Base-by-base conservation (phyloP, 2,113 vertebrate genomes). In the Gavia stellata region DNA sequence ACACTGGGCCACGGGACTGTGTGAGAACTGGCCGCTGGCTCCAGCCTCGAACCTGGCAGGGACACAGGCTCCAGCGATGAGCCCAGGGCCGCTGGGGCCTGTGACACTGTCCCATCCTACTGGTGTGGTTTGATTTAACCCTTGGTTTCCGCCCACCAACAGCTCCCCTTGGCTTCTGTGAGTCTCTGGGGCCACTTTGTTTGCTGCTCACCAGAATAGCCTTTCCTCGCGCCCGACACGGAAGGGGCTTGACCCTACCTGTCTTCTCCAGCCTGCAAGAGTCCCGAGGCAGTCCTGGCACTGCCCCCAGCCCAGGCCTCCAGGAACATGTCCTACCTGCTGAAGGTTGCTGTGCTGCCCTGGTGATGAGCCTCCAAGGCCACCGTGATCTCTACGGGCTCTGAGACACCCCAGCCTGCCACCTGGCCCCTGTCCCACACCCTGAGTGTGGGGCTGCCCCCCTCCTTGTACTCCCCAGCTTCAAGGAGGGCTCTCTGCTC, bases 51-150 rank as follows among this genome's bases (percentile, higher is more conserved):
- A 49, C 73, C 55, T 50, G 65, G 75, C 94, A 92, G 94, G 81
- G 80, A 62, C 42, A 24, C 18, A 8, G 65, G 88, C 86, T 66
- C 66, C 1, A 0, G 52, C 6, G 3, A 12, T 38, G 34, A 81
- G 58, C 71, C 77, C 81, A 61, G 56, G 75, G 55, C 52, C 4
- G 6, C 94, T 95, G 96, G 92, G 89, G 95, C 95, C 95, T 95
- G 91, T 95, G 94, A 81, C 58, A 28, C 81, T 81, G 83, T 86
- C 95, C 94, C 94, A 92, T 97, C 92, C 91, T 96, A 47, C 89
- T 73, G 94, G 93, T 56, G 94, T 95, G 93, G 93, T 97, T 98
- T 95, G 93, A 97, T 97, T 97, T 96, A 94, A 90, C 92, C 71
- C 78, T 77, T 73, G 70, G 83, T 91, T 89, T 94, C 84, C 0